Evolutionary conservation across 2,888 invertebrate species (phyloP).

Genomic region (Oligia latruncula): DNA sequence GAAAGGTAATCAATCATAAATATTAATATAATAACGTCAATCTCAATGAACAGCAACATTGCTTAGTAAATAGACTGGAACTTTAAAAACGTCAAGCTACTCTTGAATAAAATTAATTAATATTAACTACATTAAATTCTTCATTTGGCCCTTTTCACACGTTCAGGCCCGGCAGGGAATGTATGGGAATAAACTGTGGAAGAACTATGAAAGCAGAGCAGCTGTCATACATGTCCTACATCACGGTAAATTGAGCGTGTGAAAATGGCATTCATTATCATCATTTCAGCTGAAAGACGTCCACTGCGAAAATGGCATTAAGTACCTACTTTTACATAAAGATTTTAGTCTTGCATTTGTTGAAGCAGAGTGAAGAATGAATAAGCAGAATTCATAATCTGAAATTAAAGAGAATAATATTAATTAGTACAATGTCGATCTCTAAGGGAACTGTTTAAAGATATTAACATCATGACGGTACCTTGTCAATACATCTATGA

Average conservation of each 20-base stretch:
- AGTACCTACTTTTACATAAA: not conserved
- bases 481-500: no score
- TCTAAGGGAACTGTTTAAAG: no score
- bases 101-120: constrained; percentile 10
- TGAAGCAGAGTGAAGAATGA: constrained; percentile 81
- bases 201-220: not conserved
- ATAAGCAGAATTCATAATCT: constrained; percentile 84
- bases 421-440: not conserved
- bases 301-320: no score
- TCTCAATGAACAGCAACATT: constrained; percentile 31
- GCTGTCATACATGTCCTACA: not conserved
- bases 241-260: no score
- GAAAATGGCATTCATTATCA: no score
- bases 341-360: constrained; percentile 72
- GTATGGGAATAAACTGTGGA: not conserved
- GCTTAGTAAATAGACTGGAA: constrained; percentile 10
- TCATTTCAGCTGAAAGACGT: no score
- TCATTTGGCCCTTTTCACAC: not conserved
- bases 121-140: constrained; percentile 6
- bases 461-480: no score
- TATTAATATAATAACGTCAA: constrained; percentile 28
- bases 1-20: constrained; percentile 56
- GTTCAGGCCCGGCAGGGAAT: not conserved
- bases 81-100: constrained; percentile 10
- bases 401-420: constrained; percentile 64